Conservation (phyloP, 23 tunicate species). For the Ciona savignyi region DNA sequence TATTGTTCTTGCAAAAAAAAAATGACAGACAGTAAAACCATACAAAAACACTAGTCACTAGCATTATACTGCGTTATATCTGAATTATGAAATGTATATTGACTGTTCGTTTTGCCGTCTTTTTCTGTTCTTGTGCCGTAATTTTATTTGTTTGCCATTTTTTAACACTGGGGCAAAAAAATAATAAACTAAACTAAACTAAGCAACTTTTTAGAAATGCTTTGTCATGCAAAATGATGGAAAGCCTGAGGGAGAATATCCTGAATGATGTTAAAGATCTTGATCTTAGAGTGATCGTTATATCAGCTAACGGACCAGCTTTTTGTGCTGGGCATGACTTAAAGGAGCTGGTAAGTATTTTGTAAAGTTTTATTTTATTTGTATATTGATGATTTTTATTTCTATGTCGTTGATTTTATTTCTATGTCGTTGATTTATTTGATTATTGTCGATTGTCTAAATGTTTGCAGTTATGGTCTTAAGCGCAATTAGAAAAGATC, state of each 20-base stretch:
- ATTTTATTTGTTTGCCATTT: not conserved
- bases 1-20: not conserved
- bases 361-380: not conserved
- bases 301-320: constrained; percentile 84
- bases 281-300: constrained; percentile 57
- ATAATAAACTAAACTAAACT: not conserved
- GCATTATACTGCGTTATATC: too few species aligned
- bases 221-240: constrained; percentile 52
- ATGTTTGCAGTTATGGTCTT: too few species aligned
- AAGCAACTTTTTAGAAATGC: constrained; percentile 46
- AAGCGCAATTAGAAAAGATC: too few species aligned
- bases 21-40: not conserved
- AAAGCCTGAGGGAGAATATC: constrained; percentile 52
- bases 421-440: too few species aligned
- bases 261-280: constrained; percentile 31
- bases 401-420: too few species aligned
- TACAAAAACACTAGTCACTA: not conserved
- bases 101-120: too few species aligned
- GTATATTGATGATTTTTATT: too few species aligned
- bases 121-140: not conserved
- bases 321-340: constrained; percentile 88
- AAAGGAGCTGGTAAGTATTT: constrained; percentile 61
- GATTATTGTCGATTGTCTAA: too few species aligned
- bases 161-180: not conserved
- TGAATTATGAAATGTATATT: too few species aligned